Base-by-base conservation (phyloP, 2,797 vertebrate genomes). In the Rousettus madagascariensis region DNA sequence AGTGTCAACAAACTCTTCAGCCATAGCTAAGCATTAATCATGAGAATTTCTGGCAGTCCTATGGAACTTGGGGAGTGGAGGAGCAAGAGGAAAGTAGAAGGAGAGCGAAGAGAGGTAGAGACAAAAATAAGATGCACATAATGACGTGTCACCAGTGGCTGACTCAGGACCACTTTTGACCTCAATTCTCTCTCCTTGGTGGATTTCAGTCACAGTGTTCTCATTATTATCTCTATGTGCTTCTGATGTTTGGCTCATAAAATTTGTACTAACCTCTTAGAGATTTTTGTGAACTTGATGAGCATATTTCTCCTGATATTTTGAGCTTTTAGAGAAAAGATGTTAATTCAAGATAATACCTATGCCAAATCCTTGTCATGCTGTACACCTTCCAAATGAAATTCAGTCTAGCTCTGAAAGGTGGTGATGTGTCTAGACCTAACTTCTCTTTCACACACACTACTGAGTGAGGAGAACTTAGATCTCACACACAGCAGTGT, bases 291-390 rank as follows among this genome's bases (percentile, higher is more conserved):
- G 20, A 92, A 43, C 28, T 66, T 59, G 17, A 66, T 53, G 28
- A 75, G 11, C 41, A 19, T 77, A 51, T 66, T 84, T 86, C 28
- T 41, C 19, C 68, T 68, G 68, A 87, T 84, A 63, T 38, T 90
- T 80, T 77, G 71, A 87, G 28, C 57, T 95, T 90, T 77, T 63
- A 38, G 24, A 86, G 26, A 83, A 92, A 82, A 90, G 30, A 36
- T 87, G 24, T n/a, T 77, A 72, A 72, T 85, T 84, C 61, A 92
- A 55, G 28, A 26, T 74, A 41, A 84, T 55, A 38, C 12, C 12
- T 57, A 6, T n/a, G n/a, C 22, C 30, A 77, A 17, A 82, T 75
- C 16, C 38, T 85, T 87, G n/a, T 57, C 71, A 36, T 71, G 6
- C 28, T 75, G 9, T 69, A 28, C 3, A 69, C 26, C 66, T 84